Percentiles rank a stretch among this genome's conserved stretches.
Evolutionary conservation across 2,113 vertebrate species (phyloP).

Genomic region (Morone chrysops): DNA sequence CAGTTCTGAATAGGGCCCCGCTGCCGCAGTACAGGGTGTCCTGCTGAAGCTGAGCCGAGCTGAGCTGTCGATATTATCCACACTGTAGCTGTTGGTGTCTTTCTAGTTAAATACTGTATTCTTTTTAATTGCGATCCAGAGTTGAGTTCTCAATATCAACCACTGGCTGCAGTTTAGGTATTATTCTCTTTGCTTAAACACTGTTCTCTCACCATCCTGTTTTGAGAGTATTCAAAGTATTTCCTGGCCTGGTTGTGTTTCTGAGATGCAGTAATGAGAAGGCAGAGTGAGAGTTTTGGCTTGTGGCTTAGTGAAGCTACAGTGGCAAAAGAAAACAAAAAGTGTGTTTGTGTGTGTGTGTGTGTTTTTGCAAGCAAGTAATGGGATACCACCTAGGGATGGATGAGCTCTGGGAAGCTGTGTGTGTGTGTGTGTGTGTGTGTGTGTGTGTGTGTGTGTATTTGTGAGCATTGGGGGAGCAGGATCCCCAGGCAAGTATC

Average conservation of each 20-base stretch:
- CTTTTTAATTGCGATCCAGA: background rate
- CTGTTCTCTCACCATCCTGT: background rate
- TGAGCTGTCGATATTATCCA: constrained; percentile 30
- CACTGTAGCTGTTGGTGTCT: constrained; percentile 16
- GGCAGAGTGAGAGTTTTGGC: constrained; percentile 62
- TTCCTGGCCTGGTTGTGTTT: constrained; percentile 44
- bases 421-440: constrained; percentile 48
- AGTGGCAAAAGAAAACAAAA: constrained; percentile 68
- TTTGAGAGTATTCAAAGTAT: constrained; percentile 48
- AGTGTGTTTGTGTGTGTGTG: constrained; percentile 23
- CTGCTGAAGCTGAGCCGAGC: constrained; percentile 50
- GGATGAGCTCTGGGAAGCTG: constrained; percentile 77
- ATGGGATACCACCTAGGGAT: constrained; percentile 74
- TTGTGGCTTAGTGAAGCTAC: constrained; percentile 59
- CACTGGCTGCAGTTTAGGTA: background rate
- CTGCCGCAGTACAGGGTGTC: constrained; percentile 61
- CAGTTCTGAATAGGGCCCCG: constrained; percentile 60
- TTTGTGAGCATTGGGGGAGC: constrained; percentile 55
- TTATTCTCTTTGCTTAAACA: constrained; percentile 12
- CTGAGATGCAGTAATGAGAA: constrained; percentile 59
- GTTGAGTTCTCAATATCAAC: background rate
- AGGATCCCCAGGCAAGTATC: constrained; percentile 79
- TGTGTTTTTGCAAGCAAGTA: constrained; percentile 68
- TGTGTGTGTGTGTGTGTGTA: constrained; percentile 35
- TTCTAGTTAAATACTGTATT: constrained; percentile 7